A percentile compares a stretch with the other conserved stretches of the same genome.
These are phyloP conservation scores for Eupithecia exiguata DNA, from an alignment of 2,888 invertebrate species.

Conservation along the genomic window DNA sequence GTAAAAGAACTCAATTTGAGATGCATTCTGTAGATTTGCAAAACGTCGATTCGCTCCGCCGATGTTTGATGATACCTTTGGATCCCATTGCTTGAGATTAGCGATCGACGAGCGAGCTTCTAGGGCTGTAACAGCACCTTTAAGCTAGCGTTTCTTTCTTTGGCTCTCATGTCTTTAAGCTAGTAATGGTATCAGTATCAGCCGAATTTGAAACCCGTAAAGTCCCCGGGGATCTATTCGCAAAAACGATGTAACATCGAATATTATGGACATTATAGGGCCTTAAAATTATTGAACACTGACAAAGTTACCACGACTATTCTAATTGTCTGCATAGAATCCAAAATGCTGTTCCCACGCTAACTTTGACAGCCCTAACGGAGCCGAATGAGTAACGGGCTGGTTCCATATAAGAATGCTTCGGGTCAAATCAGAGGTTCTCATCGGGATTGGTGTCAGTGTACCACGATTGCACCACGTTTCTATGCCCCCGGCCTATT, in stretches of 20 bases:
- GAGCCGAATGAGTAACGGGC: conserved; percentile 69
- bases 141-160: not conserved
- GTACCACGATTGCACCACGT: conserved; percentile 61
- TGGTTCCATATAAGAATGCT: conserved; percentile 76
- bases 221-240: not conserved
- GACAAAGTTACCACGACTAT: not conserved
- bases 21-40: conserved; percentile 52
- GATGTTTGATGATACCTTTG: conserved; percentile 64
- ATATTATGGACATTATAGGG: not conserved
- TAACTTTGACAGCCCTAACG: conserved; percentile 62
- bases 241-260: not conserved
- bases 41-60: conserved; percentile 48
- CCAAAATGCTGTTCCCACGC: conserved; percentile 10
- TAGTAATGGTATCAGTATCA: not conserved
- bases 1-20: conserved; percentile 47
- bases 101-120: conserved; percentile 42
- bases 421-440: conserved; percentile 75
- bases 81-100: conserved; percentile 58
- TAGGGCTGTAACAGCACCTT: conserved; percentile 53
- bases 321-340: conserved; percentile 10
- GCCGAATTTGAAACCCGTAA: not conserved
- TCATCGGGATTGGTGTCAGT: conserved; percentile 77
- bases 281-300: not conserved
- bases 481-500: conserved; percentile 69
- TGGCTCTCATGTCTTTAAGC: not conserved